Base-by-base conservation (phyloP, 2,888 invertebrate species). In the Eurois occulta region DNA sequence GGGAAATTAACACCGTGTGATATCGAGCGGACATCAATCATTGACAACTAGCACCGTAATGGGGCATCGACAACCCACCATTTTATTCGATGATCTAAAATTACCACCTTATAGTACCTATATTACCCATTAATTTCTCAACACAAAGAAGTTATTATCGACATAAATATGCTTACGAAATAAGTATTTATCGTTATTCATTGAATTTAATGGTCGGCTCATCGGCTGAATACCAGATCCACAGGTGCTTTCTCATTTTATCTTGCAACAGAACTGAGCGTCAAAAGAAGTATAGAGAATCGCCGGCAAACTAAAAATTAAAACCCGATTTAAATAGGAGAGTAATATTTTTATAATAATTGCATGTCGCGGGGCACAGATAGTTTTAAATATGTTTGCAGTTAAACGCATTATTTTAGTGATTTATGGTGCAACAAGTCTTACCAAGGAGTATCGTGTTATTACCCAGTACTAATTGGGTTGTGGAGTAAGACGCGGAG, bases 21-120 rank as follows among this genome's bases (percentile, higher is more conserved):
- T 78, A 80, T 64, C 77, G 75, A 69, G 68, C 69, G 69, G 72
- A 66, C 80, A 89, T 90, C 87, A 90, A 90, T 91, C 87, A 88
- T 76, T 75, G 67, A 43, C 83, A 87, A 88, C 81, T 76, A 83
- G 73, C 67, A 62, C 68, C 74, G 77, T 86, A 84, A 87, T 84
- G 83, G 80, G 82, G 78, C 82, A 85, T 87, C 75, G 90, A 88
- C 90, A 89, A 87, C 83, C 81, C 72, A 83, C 85, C 74, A 89
- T 87, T 88, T 89, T 85, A 86, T 80, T 84, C 73, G 73, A 71
- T 77, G 73, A 78, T 75, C 80, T 87, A 81, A 86, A 86, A 89
- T 89, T 86, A 86, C 70, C 77, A 80, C 77, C 81, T 79, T 83
- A 78, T 75, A 78, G 60, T 85, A n/a, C n/a, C n/a, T n/a, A 81